A percentile compares a stretch with the other conserved stretches of the same genome.
phyloP scores from a whole-genome alignment of 2,888 invertebrate species.

The Psylliodes chrysocephalus region DNA sequence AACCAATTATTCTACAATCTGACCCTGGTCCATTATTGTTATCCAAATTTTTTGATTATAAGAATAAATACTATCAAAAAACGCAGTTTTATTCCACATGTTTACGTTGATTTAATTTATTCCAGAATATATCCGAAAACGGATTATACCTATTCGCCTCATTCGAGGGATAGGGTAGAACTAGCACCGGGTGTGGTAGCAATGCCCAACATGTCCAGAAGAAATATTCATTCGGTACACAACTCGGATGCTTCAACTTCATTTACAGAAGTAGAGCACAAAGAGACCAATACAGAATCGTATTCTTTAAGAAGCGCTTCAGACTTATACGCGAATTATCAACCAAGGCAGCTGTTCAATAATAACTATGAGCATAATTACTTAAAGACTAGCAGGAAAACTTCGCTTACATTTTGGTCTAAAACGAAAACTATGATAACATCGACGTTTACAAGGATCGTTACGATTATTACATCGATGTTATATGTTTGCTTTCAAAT shows the following conservation, averaged over 20 bases:
- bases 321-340: constrained; percentile 14
- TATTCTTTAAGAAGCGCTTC: constrained; percentile 6
- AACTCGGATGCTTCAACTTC: constrained; percentile 23
- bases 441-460: constrained; percentile 44
- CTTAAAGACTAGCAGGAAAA: constrained; percentile 6
- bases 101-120: no score
- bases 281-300: constrained; percentile 58
- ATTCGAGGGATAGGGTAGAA: constrained; percentile 84
- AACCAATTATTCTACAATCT: no score
- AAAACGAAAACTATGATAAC: constrained; percentile 32
- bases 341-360: constrained; percentile 43
- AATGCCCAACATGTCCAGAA: constrained; percentile 91
- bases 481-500: constrained; percentile 48
- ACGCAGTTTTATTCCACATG: no score
- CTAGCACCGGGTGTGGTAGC: constrained; percentile 82
- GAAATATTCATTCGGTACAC: constrained; percentile 67
- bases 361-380: constrained; percentile 45
- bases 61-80: no score
- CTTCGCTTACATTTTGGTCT: constrained; percentile 40
- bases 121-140: constrained; percentile 88
- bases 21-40: no score
- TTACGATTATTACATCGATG: constrained; percentile 44
- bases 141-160: constrained; percentile 87
- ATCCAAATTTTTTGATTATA: no score
- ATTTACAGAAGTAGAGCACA: constrained; percentile 44